Evolutionary conservation across 2,888 invertebrate species (phyloP), one percentile per base, ranked within the genome.

Genomic region (Oasisia sp.): DNA sequence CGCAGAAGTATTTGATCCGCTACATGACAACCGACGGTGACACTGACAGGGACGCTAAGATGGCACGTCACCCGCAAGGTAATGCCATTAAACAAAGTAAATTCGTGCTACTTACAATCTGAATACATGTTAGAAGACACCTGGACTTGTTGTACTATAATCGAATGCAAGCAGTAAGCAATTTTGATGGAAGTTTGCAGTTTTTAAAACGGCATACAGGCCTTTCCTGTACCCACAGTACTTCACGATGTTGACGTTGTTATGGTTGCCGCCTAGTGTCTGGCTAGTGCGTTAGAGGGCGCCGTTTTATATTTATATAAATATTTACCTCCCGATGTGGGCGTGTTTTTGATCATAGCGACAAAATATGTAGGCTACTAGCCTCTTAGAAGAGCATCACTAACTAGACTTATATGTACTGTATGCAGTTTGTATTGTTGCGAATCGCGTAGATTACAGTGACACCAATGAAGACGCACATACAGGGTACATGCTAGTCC

Each of bases 141-240:
- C 19, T 74, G 19, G 74, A 74, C 19, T 27, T 74, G 74, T 27
- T 0, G 19, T 27, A 74, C 27, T 19, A n/a, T 7, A 74, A 74
- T 74, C 74, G 74, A 74, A 74, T 74, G 74, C 74, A 74, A 74
- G 27, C 74, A 74, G 27, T 74, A 27, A 74, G 74, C 74, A 74
- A 27, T 27, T 74, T 19, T 3, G 74, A 74, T 74, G 74, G 74
- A 74, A 74, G n/a, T 74, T 74, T 74, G 27, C 74, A 27, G 74
- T 74, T 74, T 74, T 74, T 74, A 74, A 74, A 74, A 74, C 74
- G 74, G 74, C 74, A 74, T 19, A 19, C 74, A 74, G 74, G 19
- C n/a, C 74, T 74, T 74, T 74, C 74, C 74, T 74, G 74, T 74
- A 74, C 74, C 74, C 74, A 74, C 74, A 74, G 74, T 74, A 27